Evolutionary conservation across 2,888 invertebrate species (phyloP).

Genomic region (Stenolophus ochropezus): DNA sequence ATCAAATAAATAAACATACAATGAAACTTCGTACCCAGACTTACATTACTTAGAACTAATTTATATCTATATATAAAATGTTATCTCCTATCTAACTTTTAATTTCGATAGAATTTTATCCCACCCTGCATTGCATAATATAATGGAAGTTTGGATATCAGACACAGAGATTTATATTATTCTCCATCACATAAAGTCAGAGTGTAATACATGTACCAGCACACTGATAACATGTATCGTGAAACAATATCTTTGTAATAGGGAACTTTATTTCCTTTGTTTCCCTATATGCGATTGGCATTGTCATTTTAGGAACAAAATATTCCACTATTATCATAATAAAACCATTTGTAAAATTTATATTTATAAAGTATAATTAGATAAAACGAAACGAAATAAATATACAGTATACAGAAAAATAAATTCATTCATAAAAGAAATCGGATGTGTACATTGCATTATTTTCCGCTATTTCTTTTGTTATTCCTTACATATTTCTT

Average conservation of each 20-base stretch:
- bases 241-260: constrained; percentile 20
- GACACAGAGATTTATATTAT: background rate
- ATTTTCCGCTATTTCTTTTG: no score
- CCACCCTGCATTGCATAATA: background rate
- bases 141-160: background rate
- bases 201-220: background rate
- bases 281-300: background rate
- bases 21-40: no score
- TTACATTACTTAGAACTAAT: no score
- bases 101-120: background rate
- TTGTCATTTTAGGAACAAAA: background rate
- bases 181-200: background rate
- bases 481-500: no score
- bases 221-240: constrained; percentile 10
- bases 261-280: constrained; percentile 6
- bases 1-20: no score
- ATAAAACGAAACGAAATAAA: background rate
- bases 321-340: background rate
- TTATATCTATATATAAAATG: no score
- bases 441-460: no score
- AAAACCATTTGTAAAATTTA: background rate
- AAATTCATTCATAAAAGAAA: background rate
- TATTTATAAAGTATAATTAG: background rate
- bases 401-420: background rate
- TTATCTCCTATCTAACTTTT: no score